phyloP scores from a whole-genome alignment of 2,888 invertebrate genomes.

The Parthenolecanium corni region DNA sequence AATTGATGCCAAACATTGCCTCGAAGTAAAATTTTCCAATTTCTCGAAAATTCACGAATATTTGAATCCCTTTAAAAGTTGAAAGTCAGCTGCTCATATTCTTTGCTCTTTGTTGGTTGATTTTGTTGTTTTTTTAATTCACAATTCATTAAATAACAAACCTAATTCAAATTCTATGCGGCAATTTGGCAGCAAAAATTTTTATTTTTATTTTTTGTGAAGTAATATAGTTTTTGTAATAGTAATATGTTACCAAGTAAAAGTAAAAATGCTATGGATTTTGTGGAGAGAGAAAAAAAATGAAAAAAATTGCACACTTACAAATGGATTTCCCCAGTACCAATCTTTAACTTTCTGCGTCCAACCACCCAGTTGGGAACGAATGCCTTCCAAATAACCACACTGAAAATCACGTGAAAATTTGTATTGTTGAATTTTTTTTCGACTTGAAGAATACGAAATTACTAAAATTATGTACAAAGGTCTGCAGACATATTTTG shows the following conservation, averaged over 20 bases:
- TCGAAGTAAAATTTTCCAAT: too few relatives aligned
- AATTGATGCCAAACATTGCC: too few relatives aligned
- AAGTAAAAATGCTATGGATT: slow-evolving; percentile 4
- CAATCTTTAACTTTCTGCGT: slow-evolving; percentile 94
- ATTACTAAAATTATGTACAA: not conserved
- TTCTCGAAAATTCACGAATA: too few relatives aligned
- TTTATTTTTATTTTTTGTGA: too few relatives aligned
- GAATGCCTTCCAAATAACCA: slow-evolving; percentile 86
- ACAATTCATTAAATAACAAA: too few relatives aligned
- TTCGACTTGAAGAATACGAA: not conserved
- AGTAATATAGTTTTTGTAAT: too few relatives aligned
- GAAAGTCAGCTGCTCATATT: too few relatives aligned
- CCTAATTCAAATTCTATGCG: too few relatives aligned
- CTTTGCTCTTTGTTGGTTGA: too few relatives aligned
- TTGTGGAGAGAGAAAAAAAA: slow-evolving; percentile 12
- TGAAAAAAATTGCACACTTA: slow-evolving; percentile 48
- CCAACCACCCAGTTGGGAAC: slow-evolving; percentile 89
- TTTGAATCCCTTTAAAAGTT: too few relatives aligned
- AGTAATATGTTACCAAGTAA: not conserved
- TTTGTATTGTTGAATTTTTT: slow-evolving; percentile 17
- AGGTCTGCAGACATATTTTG: not conserved
- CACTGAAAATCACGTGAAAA: slow-evolving; percentile 51
- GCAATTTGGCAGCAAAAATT: too few relatives aligned
- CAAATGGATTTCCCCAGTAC: slow-evolving; percentile 95
- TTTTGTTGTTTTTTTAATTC: too few relatives aligned